A percentile compares a stretch with the other conserved stretches of the same genome.
Evolutionary conservation across 1,140 invertebrate genomes (phyloP).

Genomic region (Camponotus pennsylvanicus): DNA sequence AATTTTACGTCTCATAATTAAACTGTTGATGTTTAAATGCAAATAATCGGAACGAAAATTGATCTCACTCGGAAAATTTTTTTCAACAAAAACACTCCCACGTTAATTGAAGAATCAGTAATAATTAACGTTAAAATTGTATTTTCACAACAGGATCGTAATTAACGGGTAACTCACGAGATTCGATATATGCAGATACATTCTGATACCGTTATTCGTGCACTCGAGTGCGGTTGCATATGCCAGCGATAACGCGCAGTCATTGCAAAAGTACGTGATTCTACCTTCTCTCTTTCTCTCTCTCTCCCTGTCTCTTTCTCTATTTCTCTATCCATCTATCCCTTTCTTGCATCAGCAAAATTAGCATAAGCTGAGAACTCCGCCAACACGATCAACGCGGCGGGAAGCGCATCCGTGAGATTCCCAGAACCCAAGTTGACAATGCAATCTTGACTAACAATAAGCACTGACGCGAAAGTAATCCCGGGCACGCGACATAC

Average conservation of each 20-base stretch:
- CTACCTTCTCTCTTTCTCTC: slow-evolving; percentile 4
- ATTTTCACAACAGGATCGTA: neutral
- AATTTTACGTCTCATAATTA: neutral
- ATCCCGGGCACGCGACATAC: slow-evolving; percentile 41
- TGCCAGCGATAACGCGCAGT: neutral
- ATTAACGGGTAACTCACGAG: slow-evolving; percentile 11
- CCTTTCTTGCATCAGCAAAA: slow-evolving; percentile 60
- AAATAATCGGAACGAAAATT: slow-evolving; percentile 1
- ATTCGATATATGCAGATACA: neutral
- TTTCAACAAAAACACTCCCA: neutral
- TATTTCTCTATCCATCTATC: neutral
- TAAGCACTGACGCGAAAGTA: slow-evolving; percentile 55
- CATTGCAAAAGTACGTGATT: slow-evolving; percentile 64
- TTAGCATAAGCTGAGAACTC: slow-evolving; percentile 64
- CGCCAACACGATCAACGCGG: slow-evolving; percentile 22
- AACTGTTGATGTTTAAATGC: neutral
- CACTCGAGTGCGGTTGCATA: no score
- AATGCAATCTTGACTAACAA: slow-evolving; percentile 71
- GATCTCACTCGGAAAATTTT: neutral
- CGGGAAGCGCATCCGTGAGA: slow-evolving; percentile 25
- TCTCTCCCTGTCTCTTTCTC: neutral
- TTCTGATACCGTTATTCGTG: neutral
- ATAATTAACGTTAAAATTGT: neutral
- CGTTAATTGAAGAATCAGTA: neutral
- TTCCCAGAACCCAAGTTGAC: slow-evolving; percentile 63